Conservation (phyloP, 2,797 vertebrate genomes). For the Gymnodraco acuticeps region DNA sequence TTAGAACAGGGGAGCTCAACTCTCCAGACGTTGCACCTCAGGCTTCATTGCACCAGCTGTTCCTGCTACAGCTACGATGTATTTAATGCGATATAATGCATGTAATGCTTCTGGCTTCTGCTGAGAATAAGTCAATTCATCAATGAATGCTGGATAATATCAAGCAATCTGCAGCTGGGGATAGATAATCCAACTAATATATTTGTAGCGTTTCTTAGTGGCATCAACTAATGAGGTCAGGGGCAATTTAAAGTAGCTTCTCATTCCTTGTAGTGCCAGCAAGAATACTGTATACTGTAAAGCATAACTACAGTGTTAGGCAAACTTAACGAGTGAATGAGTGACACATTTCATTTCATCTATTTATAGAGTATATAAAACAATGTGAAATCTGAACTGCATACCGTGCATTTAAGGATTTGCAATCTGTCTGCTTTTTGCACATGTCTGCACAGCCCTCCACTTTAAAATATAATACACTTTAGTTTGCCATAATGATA, state of each 20-base stretch:
- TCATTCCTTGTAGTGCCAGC: conserved; percentile 12
- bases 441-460: no score
- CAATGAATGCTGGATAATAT: conserved; percentile 39
- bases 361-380: background rate
- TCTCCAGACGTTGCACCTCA: conserved; percentile 41
- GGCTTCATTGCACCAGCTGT: conserved; percentile 56
- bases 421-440: conserved; percentile 23
- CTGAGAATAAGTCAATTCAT: conserved; percentile 40
- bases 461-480: no score
- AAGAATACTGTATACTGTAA: background rate
- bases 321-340: conserved; percentile 1
- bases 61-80: conserved; percentile 28
- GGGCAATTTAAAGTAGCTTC: conserved; percentile 1
- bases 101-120: conserved; percentile 29
- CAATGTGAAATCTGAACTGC: conserved; percentile 1
- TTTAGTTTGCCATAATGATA: no score
- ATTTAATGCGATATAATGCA: conserved; percentile 36
- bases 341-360: background rate
- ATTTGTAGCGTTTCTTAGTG: background rate
- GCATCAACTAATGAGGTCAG: conserved; percentile 34
- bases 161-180: conserved; percentile 14
- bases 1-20: conserved; percentile 49
- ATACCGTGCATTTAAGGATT: background rate
- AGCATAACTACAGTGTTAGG: background rate
- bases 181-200: conserved; percentile 14